Evolutionary conservation across 2,113 vertebrate genomes (phyloP).

Genomic region (Rhabdornis inornatus): DNA sequence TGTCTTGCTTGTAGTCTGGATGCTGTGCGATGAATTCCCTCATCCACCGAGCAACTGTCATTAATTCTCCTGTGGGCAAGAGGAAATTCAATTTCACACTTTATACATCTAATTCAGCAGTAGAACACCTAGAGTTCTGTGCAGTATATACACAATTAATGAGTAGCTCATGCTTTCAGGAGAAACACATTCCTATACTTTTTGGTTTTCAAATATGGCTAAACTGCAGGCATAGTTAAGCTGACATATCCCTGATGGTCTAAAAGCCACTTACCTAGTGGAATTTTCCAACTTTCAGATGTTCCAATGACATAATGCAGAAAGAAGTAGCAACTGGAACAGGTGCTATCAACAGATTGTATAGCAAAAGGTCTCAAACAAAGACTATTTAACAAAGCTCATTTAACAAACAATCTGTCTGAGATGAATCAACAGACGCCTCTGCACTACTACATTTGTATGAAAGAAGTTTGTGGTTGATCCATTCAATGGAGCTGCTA

Average conservation of each 20-base stretch:
- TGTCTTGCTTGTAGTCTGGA: constrained; percentile 93
- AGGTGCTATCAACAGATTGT: neutral
- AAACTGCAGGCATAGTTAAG: neutral
- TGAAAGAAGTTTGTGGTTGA: neutral
- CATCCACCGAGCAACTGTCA: constrained; percentile 98
- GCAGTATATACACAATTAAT: neutral
- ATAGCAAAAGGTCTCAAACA: neutral
- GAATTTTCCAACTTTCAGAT: neutral
- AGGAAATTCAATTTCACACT: neutral
- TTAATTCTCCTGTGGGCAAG: constrained; percentile 85
- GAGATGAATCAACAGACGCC: neutral
- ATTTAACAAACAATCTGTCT: neutral
- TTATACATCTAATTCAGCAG: neutral
- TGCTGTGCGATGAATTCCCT: constrained; percentile 89
- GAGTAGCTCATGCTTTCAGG: neutral
- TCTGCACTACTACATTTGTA: neutral
- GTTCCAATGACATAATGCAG: neutral
- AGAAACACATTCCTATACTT: neutral
- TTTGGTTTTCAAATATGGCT: neutral
- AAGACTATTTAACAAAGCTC: no score
- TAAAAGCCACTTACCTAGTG: neutral
- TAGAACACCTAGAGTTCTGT: neutral
- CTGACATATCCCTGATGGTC: neutral
- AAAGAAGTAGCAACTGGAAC: neutral
- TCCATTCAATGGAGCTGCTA: neutral